Evolutionary conservation across 2,888 invertebrate genomes (phyloP).

Genomic region (Pristionchus exspectatus): DNA sequence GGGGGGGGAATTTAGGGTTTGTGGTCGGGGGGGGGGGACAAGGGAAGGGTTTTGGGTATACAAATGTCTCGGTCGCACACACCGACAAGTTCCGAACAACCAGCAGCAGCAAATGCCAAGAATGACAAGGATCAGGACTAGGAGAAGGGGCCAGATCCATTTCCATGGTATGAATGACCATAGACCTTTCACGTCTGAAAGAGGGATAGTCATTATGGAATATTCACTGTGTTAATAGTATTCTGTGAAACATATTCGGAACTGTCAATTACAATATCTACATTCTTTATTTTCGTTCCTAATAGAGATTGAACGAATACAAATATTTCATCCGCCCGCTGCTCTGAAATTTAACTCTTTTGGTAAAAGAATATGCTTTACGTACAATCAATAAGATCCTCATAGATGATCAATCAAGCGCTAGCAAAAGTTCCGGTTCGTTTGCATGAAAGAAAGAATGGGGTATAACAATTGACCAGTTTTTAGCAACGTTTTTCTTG

Average conservation of each 20-base stretch:
- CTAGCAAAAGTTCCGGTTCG: slow-evolving; percentile 2
- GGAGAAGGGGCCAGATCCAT: slow-evolving; percentile 64
- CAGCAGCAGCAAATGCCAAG: slow-evolving; percentile 62
- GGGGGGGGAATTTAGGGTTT: neutral
- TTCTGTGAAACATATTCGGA: too few relatives aligned
- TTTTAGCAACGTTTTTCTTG: neutral
- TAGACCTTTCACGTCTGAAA: slow-evolving; percentile 67
- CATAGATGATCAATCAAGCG: slow-evolving; percentile 24
- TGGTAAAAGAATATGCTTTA: neutral
- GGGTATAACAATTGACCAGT: neutral
- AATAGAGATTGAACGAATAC: too few relatives aligned
- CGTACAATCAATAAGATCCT: neutral
- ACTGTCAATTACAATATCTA: too few relatives aligned
- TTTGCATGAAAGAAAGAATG: neutral
- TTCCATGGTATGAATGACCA: slow-evolving; percentile 63
- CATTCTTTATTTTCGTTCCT: neutral
- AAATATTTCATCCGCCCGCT: neutral
- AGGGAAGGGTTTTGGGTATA: neutral
- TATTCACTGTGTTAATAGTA: too few relatives aligned
- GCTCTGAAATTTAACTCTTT: neutral
- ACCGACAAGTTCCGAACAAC: slow-evolving; percentile 58
- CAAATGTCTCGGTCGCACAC: slow-evolving; percentile 41
- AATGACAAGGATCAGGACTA: slow-evolving; percentile 62
- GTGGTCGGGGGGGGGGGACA: neutral
- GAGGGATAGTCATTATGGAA: neutral